Evolutionary conservation across 2,797 vertebrate genomes (phyloP).

Genomic region (Calcarius lapponicus): DNA sequence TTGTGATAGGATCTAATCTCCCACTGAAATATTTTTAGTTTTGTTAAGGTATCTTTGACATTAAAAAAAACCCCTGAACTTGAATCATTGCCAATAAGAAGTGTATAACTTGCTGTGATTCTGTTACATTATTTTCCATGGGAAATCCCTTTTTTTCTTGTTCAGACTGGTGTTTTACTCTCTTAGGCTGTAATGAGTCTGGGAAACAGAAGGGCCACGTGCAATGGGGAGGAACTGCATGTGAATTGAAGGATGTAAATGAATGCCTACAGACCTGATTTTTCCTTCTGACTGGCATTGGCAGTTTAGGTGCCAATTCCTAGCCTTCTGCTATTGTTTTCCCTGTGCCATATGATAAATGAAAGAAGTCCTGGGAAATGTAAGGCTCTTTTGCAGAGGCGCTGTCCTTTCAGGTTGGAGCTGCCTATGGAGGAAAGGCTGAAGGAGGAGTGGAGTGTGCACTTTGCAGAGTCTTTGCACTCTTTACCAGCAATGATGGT

Average conservation of each 20-base stretch:
- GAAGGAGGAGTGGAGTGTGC: not conserved
- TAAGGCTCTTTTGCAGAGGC: not conserved
- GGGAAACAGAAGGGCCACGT: not conserved
- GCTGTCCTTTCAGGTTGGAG: not conserved
- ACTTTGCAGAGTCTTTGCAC: not conserved
- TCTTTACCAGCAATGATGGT: not conserved
- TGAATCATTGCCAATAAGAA: not conserved
- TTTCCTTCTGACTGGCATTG: not conserved
- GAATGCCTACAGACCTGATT: not conserved
- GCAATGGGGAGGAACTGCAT: not conserved
- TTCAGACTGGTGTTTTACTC: not conserved
- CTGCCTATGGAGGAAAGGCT: not conserved
- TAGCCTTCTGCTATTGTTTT: not conserved
- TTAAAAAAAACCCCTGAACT: accelerated
- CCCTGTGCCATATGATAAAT: not conserved
- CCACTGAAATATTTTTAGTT: not conserved
- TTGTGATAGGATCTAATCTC: not conserved
- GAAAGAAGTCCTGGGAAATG: not conserved
- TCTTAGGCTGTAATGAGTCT: not conserved
- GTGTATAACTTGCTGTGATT: not conserved
- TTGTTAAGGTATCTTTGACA: not conserved
- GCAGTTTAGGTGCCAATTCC: not conserved
- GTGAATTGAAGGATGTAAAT: not conserved
- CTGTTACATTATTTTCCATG: not conserved
- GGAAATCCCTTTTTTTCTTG: not conserved